Conservation (phyloP, 1,140 invertebrate genomes). For the Anoplophora glabripennis region DNA sequence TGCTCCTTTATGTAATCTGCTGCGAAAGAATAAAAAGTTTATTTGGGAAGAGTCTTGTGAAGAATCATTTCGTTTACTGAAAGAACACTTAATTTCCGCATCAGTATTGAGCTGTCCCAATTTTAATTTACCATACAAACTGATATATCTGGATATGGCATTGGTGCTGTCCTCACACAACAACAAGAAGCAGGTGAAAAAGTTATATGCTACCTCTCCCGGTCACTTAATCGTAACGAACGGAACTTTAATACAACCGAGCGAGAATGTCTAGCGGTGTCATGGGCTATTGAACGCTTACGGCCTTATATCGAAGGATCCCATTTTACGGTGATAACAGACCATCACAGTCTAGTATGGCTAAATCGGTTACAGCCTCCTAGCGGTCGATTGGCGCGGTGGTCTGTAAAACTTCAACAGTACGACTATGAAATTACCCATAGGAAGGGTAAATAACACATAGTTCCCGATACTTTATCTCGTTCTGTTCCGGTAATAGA, state of each 20-base stretch:
- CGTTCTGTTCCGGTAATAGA: slow-evolving; percentile 1
- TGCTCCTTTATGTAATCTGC: slow-evolving; percentile 36
- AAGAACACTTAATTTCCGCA: slow-evolving; percentile 18
- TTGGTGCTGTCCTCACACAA: slow-evolving; percentile 2
- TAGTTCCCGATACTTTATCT: slow-evolving; percentile 15
- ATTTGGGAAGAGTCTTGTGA: slow-evolving; percentile 1
- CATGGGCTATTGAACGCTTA: slow-evolving; percentile 45
- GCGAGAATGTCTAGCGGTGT: slow-evolving; percentile 48
- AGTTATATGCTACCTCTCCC: slow-evolving; percentile 50
- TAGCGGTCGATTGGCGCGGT: slow-evolving; percentile 28
- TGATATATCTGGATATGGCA: slow-evolving; percentile 21
- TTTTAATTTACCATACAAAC: slow-evolving; percentile 29
- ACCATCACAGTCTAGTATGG: slow-evolving; percentile 49
- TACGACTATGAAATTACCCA: slow-evolving; percentile 7
- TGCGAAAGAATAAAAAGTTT: neutral
- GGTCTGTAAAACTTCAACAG: slow-evolving; percentile 1
- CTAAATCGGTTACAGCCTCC: slow-evolving; percentile 1
- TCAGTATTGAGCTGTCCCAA: slow-evolving; percentile 42
- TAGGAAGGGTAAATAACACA: slow-evolving; percentile 5
- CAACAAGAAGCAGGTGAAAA: slow-evolving; percentile 35
- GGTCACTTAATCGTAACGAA: slow-evolving; percentile 41
- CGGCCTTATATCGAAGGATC: slow-evolving; percentile 44
- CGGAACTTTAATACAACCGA: slow-evolving; percentile 46
- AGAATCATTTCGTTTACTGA: neutral
- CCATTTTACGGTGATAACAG: slow-evolving; percentile 48